These are phyloP conservation scores for Tokudaia tokunoshimensis DNA, from an alignment of 2,797 vertebrate species.

Conservation along the genomic window DNA sequence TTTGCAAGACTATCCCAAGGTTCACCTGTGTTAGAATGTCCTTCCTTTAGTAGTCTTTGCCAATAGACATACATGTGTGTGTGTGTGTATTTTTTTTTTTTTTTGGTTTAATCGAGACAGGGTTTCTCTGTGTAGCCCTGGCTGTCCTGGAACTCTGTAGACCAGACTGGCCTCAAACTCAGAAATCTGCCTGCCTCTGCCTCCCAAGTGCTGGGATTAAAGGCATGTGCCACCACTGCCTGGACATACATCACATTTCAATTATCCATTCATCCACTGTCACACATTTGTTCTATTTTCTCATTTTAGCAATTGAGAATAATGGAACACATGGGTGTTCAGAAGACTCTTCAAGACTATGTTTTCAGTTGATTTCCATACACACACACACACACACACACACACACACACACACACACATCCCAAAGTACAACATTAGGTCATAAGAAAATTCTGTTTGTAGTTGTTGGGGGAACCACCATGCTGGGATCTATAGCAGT, in stretches of 20 bases:
- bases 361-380: background rate
- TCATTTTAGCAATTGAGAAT: background rate
- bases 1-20: background rate
- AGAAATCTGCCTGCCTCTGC: too few species aligned
- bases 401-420: too few species aligned
- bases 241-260: background rate
- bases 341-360: background rate
- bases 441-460: background rate
- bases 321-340: background rate
- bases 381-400: too few species aligned
- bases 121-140: too few species aligned
- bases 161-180: too few species aligned
- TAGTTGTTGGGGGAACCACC: background rate
- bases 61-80: background rate
- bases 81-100: too few species aligned
- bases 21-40: background rate
- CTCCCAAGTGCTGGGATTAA: too few species aligned
- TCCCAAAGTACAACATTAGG: background rate
- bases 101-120: too few species aligned
- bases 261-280: background rate
- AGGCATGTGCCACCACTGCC: too few species aligned
- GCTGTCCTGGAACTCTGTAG: too few species aligned
- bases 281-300: background rate
- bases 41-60: background rate
- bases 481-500: background rate